Evolutionary conservation across 2,113 vertebrate species (phyloP), one percentile per base, ranked within the genome.

Genomic region (Reinhardtius hippoglossoides): DNA sequence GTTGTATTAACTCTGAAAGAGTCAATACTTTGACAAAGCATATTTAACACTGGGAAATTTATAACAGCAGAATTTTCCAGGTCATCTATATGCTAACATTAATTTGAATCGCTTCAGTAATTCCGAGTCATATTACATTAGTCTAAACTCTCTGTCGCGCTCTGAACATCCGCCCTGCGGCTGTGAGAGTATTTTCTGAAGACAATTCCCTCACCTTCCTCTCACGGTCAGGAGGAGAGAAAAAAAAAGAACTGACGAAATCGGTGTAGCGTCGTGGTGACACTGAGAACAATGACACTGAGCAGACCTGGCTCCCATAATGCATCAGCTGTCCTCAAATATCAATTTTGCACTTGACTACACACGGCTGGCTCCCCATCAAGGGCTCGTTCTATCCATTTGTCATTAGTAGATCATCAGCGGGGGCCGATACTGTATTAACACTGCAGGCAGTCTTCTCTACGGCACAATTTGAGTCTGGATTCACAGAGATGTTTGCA

Each of bases 321-420:
- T 82, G 84, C 87, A 89, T 82, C 87, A 77, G 69, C 75, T 82
- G 84, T 84, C 78, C 78, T 84, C 76, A 89, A 77, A 88, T 86
- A 88, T 88, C 81, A 86, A 88, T 88, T 88, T 88, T 86, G 81
- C 87, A 77, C 84, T 72, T 86, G 84, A 89, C 72, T 89, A 84
- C 87, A 89, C 87, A 84, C 66, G 78, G 42, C 81, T 68, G 65
- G 52, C 54, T 83, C 71, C 59, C 74, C 67, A 73, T 68, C 48
- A 73, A 75, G 71, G 64, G 73, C 81, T 86, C 71, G 13, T 75
- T 81, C 84, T 78, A 67, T 79, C 81, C 81, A 79, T 86, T 88
- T 77, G 78, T 86, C 76, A 86, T 86, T 86, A 86, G 68, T 57
- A 24, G 78, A 83, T 85, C 80, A 78, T 80, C 76, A 80, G 73